These are phyloP conservation scores for Anguilla rostrata DNA, from an alignment of 2,113 vertebrate species.

Conservation along the genomic window DNA sequence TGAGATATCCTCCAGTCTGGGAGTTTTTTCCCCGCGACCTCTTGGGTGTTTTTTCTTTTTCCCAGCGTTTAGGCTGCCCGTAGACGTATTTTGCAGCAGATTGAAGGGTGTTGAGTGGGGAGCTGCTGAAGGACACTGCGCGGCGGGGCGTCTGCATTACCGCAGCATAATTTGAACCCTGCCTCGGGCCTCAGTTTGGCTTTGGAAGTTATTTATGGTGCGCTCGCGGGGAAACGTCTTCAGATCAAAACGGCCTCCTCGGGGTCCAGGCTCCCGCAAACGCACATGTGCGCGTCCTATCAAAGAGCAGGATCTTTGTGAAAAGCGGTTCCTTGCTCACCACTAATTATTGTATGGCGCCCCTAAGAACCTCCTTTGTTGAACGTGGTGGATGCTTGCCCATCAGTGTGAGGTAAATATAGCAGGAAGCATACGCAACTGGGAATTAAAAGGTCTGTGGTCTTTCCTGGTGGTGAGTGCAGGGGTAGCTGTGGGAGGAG, in stretches of 20 bases:
- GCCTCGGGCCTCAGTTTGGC: slow-evolving; percentile 24
- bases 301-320: slow-evolving; percentile 25
- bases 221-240: slow-evolving; percentile 15
- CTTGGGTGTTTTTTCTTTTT: no score
- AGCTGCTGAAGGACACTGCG: not conserved
- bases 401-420: slow-evolving; percentile 58
- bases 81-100: not conserved
- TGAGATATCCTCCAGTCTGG: no score
- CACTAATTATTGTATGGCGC: slow-evolving; percentile 58
- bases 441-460: slow-evolving; percentile 42
- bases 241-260: slow-evolving; percentile 36
- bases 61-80: not conserved
- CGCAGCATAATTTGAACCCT: slow-evolving; percentile 39
- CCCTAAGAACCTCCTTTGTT: slow-evolving; percentile 15
- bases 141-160: slow-evolving; percentile 2
- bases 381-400: slow-evolving; percentile 36
- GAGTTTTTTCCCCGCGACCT: no score
- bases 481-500: not conserved
- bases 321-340: slow-evolving; percentile 37
- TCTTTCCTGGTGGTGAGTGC: slow-evolving; percentile 8
- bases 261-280: slow-evolving; percentile 15
- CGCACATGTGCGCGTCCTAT: slow-evolving; percentile 40
- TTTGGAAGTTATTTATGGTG: slow-evolving; percentile 33
- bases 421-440: slow-evolving; percentile 36
- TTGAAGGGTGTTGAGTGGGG: not conserved